Evolutionary conservation across 2,113 vertebrate species (phyloP).

Genomic region (Hemibagrus wyckioides): DNA sequence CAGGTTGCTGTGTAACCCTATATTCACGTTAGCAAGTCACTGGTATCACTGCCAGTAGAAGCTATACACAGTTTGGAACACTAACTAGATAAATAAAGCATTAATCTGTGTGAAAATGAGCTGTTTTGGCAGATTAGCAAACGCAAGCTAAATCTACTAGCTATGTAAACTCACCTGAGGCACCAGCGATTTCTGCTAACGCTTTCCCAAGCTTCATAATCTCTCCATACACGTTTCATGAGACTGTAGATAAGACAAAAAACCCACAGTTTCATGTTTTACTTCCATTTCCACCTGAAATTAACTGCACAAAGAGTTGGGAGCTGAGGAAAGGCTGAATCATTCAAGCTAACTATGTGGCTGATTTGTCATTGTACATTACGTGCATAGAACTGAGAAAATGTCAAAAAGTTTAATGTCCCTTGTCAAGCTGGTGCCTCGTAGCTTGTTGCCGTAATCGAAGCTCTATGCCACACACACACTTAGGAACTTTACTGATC

Average conservation of each 20-base stretch:
- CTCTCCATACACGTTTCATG: neutral
- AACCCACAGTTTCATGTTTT: neutral
- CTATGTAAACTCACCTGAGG: neutral
- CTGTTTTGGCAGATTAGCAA: neutral
- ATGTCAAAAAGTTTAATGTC: neutral
- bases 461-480: neutral
- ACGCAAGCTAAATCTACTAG: neutral
- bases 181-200: neutral
- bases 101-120: neutral
- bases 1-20: neutral
- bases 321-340: neutral
- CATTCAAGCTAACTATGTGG: neutral
- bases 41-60: too few species aligned
- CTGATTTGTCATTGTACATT: neutral
- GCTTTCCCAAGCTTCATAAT: neutral
- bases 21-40: neutral
- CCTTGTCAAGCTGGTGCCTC: neutral
- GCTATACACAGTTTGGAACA: neutral
- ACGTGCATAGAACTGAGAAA: neutral
- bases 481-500: neutral
- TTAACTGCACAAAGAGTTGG: neutral
- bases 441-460: neutral
- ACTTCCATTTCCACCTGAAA: neutral
- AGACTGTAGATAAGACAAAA: neutral
- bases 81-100: neutral